phyloP scores from a whole-genome alignment of 2,888 invertebrate species.

The Agonopterix alstromeriana region DNA sequence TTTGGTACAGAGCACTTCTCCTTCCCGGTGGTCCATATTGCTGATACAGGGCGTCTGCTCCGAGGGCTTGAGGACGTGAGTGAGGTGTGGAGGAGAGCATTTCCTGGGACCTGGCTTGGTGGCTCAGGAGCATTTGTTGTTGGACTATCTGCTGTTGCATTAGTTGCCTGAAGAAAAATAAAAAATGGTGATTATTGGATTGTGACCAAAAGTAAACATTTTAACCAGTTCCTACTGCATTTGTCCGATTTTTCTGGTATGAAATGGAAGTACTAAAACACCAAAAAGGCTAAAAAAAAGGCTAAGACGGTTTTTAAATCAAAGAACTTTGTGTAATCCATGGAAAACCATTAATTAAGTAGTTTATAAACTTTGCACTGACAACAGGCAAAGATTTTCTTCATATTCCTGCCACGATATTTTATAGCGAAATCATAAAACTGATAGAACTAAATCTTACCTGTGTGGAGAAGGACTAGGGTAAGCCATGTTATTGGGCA shows the following conservation, averaged over 20 bases:
- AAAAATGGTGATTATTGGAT: not conserved
- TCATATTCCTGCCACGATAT: too few relatives aligned
- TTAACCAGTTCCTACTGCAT: too few relatives aligned
- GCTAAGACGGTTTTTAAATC: too few relatives aligned
- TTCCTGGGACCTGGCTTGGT: slow-evolving; percentile 76
- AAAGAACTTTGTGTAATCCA: too few relatives aligned
- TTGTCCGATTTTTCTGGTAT: too few relatives aligned
- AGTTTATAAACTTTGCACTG: too few relatives aligned
- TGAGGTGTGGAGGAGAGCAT: slow-evolving; percentile 65
- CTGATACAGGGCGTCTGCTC: slow-evolving; percentile 67
- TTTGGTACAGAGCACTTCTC: slow-evolving; percentile 61
- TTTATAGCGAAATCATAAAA: too few relatives aligned
- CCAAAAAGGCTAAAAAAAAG: too few relatives aligned
- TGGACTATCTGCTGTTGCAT: slow-evolving; percentile 70
- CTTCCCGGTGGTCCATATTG: slow-evolving; percentile 66
- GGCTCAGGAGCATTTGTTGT: slow-evolving; percentile 67
- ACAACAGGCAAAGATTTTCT: too few relatives aligned
- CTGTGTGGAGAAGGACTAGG: slow-evolving; percentile 67
- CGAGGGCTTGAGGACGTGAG: slow-evolving; percentile 48
- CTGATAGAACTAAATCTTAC: slow-evolving; percentile 23
- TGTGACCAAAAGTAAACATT: too few relatives aligned
- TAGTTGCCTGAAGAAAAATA: slow-evolving; percentile 41
- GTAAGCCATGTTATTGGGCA: slow-evolving; percentile 61
- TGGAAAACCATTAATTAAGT: too few relatives aligned
- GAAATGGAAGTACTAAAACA: too few relatives aligned